phyloP scores from a whole-genome alignment of 2,888 invertebrate species.

The Apocheima hispidaria region DNA sequence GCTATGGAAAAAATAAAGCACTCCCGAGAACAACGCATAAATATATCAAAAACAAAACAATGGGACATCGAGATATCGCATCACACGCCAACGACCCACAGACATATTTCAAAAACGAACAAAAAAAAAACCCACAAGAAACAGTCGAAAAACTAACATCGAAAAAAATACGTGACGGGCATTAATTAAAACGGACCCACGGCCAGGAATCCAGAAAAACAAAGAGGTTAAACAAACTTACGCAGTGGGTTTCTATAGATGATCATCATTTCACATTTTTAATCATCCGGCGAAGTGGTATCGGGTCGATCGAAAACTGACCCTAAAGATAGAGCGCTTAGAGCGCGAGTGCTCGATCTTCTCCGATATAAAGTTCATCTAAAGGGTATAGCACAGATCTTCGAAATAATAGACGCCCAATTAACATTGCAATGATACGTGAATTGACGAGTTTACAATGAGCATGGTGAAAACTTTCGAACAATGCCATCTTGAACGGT shows the following conservation, averaged over 20 bases:
- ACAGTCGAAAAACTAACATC: constrained; percentile 73
- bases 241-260: constrained; percentile 84
- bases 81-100: constrained; percentile 77
- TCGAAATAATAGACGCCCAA: constrained; percentile 14
- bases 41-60: constrained; percentile 86
- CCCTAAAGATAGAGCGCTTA: constrained; percentile 57
- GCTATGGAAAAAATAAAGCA: constrained; percentile 60
- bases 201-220: constrained; percentile 83
- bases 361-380: constrained; percentile 49
- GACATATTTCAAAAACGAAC: constrained; percentile 83
- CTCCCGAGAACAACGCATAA: constrained; percentile 80
- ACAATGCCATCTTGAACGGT: background rate
- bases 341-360: constrained; percentile 51
- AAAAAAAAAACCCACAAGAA: constrained; percentile 66
- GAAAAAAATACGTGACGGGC: constrained; percentile 86
- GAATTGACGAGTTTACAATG: background rate
- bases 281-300: constrained; percentile 77
- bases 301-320: constrained; percentile 61
- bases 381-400: constrained; percentile 2
- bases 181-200: constrained; percentile 86
- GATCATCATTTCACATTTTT: constrained; percentile 86
- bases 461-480: background rate
- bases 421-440: background rate
- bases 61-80: constrained; percentile 82
- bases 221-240: constrained; percentile 83